A percentile compares a stretch with the other conserved stretches of the same genome.
Evolutionary conservation across 2,113 vertebrate genomes (phyloP).

Genomic region (Butorides virescens): DNA sequence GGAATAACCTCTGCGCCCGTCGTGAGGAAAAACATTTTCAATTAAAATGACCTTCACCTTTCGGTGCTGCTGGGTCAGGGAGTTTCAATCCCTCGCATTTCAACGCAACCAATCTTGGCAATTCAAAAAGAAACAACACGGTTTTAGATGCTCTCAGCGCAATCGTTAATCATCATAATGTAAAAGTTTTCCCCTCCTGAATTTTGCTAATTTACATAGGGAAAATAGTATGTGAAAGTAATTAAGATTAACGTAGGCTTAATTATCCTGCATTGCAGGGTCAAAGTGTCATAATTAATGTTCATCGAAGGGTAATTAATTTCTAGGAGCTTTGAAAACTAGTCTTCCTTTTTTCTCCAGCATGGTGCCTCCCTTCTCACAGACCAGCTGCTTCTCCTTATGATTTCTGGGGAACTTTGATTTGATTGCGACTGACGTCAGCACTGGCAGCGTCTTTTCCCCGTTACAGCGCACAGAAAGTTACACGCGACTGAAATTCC

Average conservation of each 20-base stretch:
- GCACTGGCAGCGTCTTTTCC: not conserved
- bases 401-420: not conserved
- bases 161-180: slow-evolving; percentile 28
- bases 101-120: not conserved
- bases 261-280: slow-evolving; percentile 24
- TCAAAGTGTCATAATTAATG: slow-evolving; percentile 15
- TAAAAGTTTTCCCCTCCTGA: slow-evolving; percentile 28
- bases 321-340: slow-evolving; percentile 11
- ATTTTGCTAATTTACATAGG: slow-evolving; percentile 45
- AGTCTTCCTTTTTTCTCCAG: not conserved
- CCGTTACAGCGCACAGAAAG: rapidly evolving
- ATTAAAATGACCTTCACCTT: not conserved
- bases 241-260: slow-evolving; percentile 51
- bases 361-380: not conserved
- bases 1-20: not conserved
- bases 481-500: rapidly evolving
- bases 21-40: not conserved
- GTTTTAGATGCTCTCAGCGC: not conserved
- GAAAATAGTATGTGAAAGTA: slow-evolving; percentile 37
- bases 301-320: slow-evolving; percentile 39
- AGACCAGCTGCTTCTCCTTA: not conserved
- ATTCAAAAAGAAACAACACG: not conserved
- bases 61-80: not conserved
- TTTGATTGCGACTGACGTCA: rapidly evolving
- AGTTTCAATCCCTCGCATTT: slow-evolving; percentile 21